Base-by-base conservation (phyloP, 2,113 vertebrate genomes). In the Zootoca vivipara region DNA sequence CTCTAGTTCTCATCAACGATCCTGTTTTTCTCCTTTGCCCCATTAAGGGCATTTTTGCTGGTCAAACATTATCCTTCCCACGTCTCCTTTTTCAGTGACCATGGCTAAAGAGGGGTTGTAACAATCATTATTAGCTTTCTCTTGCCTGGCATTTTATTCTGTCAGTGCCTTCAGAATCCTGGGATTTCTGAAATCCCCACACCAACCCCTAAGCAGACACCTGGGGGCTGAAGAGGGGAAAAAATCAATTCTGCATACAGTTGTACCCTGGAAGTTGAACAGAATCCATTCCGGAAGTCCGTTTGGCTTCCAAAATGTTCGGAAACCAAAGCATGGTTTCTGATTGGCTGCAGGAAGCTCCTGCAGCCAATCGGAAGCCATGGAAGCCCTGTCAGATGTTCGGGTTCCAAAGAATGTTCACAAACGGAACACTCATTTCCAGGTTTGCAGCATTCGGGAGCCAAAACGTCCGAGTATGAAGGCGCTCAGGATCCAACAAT, bases 101-200 rank as follows among this genome's bases (percentile, higher is more conserved):
- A 90, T 94, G 94, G 93, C 85, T 93, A 95, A 87, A 15, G 82
- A 62, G 83, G 86, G 91, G 91, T 89, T 91, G 91, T 85, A 67
- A 75, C 75, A 16, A 73, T 38, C 0, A 0, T 92, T 72, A 81
- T 89, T 69, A 1, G 83, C 58, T 90, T 92, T 86, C 89, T 89
- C 52, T 92, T 92, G 90, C 73, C 82, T 91, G 20, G 13, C 46
- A 13, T 78, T 22, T 77, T 33, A 85, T 46, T 33, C 24, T 58
- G 67, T 30, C 26, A 42, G 13, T 33, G 52, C 16, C 26, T 42
- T 69, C 35, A 69, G 24, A 67, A 40, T 67, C 28, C 13, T 52
- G 24, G 42, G 33, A 87, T 87, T 33, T 70, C 28, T 46, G 40
- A 40, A 69, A 20, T 20, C 65, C 65, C 33, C 6, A 12, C 46